Conservation (phyloP, 2,888 invertebrate species). For the Coelopa pilipes region DNA sequence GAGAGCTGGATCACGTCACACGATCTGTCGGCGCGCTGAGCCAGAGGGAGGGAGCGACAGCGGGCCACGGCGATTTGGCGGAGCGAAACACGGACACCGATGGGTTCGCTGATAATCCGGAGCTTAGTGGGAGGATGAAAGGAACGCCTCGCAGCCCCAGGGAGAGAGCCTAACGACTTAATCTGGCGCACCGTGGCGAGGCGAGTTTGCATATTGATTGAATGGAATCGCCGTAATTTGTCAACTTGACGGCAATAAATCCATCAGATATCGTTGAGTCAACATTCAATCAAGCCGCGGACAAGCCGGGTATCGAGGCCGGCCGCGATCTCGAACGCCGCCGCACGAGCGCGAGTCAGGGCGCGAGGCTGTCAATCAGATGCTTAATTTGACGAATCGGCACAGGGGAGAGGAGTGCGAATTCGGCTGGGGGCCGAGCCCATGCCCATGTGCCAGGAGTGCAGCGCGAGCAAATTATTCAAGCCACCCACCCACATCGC, state of each 20-base stretch:
- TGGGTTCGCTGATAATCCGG: background rate
- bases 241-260: conserved; percentile 62
- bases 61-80: background rate
- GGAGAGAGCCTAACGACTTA: conserved; percentile 11
- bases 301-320: background rate
- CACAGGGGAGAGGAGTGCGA: background rate
- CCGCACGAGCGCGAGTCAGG: background rate
- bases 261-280: conserved; percentile 54
- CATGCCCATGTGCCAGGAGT: background rate
- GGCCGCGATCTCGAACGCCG: background rate
- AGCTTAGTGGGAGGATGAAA: no score
- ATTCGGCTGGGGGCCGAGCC: background rate
- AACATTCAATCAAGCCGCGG: conserved; percentile 55
- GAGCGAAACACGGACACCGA: background rate
- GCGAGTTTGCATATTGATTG: background rate
- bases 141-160: background rate
- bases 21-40: no score
- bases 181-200: background rate
- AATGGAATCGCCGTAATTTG: conserved; percentile 53
- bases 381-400: background rate
- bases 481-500: background rate
- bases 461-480: conserved; percentile 5
- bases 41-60: no score
- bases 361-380: conserved; percentile 13
- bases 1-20: no score